These are phyloP conservation scores for Piprites chloris DNA, from an alignment of 2,113 vertebrate species.

Conservation along the genomic window DNA sequence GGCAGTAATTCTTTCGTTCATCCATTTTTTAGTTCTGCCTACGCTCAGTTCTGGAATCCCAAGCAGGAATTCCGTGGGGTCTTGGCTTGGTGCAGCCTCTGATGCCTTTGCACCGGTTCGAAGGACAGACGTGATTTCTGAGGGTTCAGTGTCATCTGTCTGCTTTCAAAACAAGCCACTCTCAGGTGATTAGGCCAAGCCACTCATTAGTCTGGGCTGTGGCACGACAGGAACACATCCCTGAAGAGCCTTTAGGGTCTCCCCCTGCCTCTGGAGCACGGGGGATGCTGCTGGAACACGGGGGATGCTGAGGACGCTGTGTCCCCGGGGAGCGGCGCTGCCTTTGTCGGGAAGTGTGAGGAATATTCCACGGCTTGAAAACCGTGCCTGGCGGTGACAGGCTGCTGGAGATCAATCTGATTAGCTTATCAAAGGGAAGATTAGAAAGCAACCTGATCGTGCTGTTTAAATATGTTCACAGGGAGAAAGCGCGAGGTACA, in stretches of 20 bases:
- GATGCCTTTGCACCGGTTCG: not conserved
- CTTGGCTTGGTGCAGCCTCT: not conserved
- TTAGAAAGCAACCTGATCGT: conserved; percentile 12
- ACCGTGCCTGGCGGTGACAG: not conserved
- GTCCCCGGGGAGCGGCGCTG: not conserved
- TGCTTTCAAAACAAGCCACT: not conserved
- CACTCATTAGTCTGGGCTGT: not conserved
- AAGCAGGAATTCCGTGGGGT: rapidly evolving
- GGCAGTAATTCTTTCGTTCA: rapidly evolving
- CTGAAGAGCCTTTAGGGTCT: not conserved
- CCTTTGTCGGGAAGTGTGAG: not conserved
- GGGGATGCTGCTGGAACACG: not conserved
- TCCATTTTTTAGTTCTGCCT: no score
- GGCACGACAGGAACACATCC: not conserved
- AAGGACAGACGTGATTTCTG: not conserved
- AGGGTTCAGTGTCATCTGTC: not conserved
- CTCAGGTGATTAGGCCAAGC: not conserved
- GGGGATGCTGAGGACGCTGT: not conserved
- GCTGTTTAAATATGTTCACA: conserved; percentile 32
- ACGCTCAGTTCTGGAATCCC: not conserved
- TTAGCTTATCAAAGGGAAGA: conserved; percentile 40
- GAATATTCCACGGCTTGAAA: not conserved
- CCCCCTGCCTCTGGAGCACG: not conserved
- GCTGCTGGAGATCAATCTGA: conserved; percentile 38
- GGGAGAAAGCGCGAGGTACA: not conserved